phyloP scores from a whole-genome alignment of 2,888 invertebrate species.

The Antheraea assamensis region DNA sequence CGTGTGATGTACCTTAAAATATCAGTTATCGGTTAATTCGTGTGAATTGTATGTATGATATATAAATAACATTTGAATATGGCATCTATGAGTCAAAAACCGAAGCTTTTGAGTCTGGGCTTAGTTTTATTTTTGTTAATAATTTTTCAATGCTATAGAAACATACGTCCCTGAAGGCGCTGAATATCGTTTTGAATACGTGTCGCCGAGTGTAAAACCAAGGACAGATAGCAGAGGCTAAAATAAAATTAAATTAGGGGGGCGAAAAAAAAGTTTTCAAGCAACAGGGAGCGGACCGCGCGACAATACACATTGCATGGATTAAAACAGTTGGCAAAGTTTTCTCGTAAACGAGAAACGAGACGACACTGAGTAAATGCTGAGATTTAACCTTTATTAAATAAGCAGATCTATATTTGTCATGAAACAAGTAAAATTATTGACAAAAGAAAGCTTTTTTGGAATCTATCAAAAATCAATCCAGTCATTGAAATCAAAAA shows the following conservation, averaged over 20 bases:
- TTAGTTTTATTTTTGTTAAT: too few species aligned
- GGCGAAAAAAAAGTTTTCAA: slow-evolving; percentile 60
- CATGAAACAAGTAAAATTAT: background rate
- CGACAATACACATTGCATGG: slow-evolving; percentile 78
- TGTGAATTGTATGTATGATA: too few species aligned
- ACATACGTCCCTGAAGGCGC: background rate
- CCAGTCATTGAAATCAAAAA: too few species aligned
- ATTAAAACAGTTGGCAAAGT: slow-evolving; percentile 23
- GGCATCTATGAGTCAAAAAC: too few species aligned
- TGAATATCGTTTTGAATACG: background rate
- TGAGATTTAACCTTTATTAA: background rate
- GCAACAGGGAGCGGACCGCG: slow-evolving; percentile 65
- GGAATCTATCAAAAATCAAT: too few species aligned
- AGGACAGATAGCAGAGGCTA: slow-evolving; percentile 57
- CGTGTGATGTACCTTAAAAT: too few species aligned
- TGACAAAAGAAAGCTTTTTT: too few species aligned
- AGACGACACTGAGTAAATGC: background rate
- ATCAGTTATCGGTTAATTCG: too few species aligned
- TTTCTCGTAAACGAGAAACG: slow-evolving; percentile 9
- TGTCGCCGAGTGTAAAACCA: slow-evolving; percentile 29
- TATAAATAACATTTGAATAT: too few species aligned
- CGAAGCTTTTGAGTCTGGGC: too few species aligned
- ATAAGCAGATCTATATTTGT: slow-evolving; percentile 1
- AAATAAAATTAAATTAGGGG: slow-evolving; percentile 75
- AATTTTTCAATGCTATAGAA: background rate